Evolutionary conservation across 1,140 invertebrate genomes (phyloP).

Genomic region (Rhysida immarginata): DNA sequence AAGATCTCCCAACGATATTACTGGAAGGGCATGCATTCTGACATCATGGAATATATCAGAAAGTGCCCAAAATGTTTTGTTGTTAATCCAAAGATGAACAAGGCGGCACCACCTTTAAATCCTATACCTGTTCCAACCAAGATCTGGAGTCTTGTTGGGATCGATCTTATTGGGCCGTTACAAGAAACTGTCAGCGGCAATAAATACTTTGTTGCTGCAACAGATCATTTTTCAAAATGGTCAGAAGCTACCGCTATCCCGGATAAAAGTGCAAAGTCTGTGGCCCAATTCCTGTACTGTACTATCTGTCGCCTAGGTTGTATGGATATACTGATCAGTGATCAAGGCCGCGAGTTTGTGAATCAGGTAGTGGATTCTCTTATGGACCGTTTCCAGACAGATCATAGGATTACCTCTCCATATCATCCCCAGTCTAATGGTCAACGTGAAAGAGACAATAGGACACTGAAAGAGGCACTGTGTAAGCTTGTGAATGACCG

Average conservation of each 20-base stretch:
- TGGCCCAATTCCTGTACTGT: not conserved
- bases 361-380: not conserved
- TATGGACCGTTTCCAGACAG: slow-evolving; percentile 5
- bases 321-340: not conserved
- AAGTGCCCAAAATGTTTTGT: not conserved
- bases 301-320: slow-evolving; percentile 5
- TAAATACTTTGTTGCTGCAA: slow-evolving; percentile 20
- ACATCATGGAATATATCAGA: slow-evolving; percentile 4
- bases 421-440: not conserved
- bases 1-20: slow-evolving; percentile 6
- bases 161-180: slow-evolving; percentile 9
- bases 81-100: not conserved
- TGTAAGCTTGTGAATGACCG: slow-evolving; percentile 6
- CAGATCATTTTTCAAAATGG: slow-evolving; percentile 21
- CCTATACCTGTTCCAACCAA: slow-evolving; percentile 6
- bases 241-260: slow-evolving; percentile 17
- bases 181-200: slow-evolving; percentile 14
- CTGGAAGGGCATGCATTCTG: slow-evolving; percentile 5
- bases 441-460: not conserved
- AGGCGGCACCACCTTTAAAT: not conserved
- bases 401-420: not conserved
- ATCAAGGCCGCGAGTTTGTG: not conserved
- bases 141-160: slow-evolving; percentile 3
- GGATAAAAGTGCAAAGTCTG: slow-evolving; percentile 15
- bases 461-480: not conserved